Conservation (phyloP, 1,140 invertebrate genomes). For the Sipha flava region DNA sequence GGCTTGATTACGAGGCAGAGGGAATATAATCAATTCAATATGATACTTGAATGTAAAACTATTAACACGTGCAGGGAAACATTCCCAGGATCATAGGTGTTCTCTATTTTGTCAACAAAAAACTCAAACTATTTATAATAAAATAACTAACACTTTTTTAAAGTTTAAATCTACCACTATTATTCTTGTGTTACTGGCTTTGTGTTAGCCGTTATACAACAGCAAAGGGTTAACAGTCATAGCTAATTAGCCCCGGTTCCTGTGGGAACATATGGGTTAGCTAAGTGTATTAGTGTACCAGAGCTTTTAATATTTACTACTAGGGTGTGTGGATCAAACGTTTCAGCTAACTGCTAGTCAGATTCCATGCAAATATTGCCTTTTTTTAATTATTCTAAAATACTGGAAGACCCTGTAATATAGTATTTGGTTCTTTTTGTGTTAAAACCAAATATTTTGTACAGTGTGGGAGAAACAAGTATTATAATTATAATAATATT, state of each 20-base stretch:
- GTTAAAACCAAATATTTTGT: conserved; percentile 14
- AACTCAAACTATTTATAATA: conserved; percentile 22
- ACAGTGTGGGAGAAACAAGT: neutral
- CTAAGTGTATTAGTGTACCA: conserved; percentile 17
- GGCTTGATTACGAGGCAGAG: neutral
- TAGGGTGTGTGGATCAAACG: conserved; percentile 19
- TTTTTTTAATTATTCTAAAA: conserved; percentile 5
- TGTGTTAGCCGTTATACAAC: neutral
- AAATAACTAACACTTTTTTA: neutral
- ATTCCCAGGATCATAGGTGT: conserved; percentile 16
- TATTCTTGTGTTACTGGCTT: neutral
- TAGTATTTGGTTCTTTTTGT: conserved; percentile 15
- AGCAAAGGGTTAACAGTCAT: neutral
- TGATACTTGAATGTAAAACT: conserved; percentile 12
- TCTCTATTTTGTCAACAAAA: conserved; percentile 18
- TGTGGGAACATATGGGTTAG: neutral
- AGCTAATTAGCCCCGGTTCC: neutral
- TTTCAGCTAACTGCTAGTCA: conserved; percentile 26
- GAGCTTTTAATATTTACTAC: neutral
- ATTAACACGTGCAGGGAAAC: conserved; percentile 30
- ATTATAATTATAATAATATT: neutral
- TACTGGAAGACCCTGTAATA: conserved; percentile 2
- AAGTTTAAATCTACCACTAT: conserved; percentile 18
- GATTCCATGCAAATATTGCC: conserved; percentile 12
- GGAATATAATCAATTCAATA: conserved; percentile 4